Evolutionary conservation across 2,888 invertebrate genomes (phyloP).

Genomic region (Archaeoteleia sp.): DNA sequence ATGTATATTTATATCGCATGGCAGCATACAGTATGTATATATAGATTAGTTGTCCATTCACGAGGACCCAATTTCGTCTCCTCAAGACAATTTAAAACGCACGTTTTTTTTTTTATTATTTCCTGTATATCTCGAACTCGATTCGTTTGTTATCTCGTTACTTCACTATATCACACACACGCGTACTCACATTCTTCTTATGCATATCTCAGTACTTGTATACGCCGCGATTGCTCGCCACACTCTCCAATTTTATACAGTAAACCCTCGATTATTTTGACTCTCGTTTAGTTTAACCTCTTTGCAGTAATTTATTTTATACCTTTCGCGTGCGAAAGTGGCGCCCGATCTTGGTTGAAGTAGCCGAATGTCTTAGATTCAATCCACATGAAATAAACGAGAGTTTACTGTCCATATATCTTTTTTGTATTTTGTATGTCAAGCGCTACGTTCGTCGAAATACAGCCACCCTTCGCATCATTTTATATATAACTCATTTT

Average conservation of each 20-base stretch:
- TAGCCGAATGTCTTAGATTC: too few relatives aligned
- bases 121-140: conserved; percentile 45
- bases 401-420: conserved; percentile 15
- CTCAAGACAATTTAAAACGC: conserved; percentile 44
- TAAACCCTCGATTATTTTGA: conserved; percentile 1
- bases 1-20: conserved; percentile 74
- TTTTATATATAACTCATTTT: conserved; percentile 41
- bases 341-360: too few relatives aligned
- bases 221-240: conserved; percentile 18
- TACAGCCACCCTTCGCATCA: conserved; percentile 33
- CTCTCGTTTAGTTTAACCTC: not conserved
- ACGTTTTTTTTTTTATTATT: conserved; percentile 55
- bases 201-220: conserved; percentile 28
- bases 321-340: not conserved
- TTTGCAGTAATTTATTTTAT: not conserved
- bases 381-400: not conserved
- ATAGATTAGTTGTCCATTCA: conserved; percentile 71
- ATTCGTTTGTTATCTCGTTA: conserved; percentile 28
- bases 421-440: conserved; percentile 31
- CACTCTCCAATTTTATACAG: conserved; percentile 2
- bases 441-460: conserved; percentile 48
- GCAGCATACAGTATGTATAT: conserved; percentile 74
- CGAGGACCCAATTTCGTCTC: conserved; percentile 63
- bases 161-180: conserved; percentile 11
- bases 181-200: conserved; percentile 2